Evolutionary conservation across 92 coral and sea anemone genomes (phyloP).

Genomic region (Porites divaricata): DNA sequence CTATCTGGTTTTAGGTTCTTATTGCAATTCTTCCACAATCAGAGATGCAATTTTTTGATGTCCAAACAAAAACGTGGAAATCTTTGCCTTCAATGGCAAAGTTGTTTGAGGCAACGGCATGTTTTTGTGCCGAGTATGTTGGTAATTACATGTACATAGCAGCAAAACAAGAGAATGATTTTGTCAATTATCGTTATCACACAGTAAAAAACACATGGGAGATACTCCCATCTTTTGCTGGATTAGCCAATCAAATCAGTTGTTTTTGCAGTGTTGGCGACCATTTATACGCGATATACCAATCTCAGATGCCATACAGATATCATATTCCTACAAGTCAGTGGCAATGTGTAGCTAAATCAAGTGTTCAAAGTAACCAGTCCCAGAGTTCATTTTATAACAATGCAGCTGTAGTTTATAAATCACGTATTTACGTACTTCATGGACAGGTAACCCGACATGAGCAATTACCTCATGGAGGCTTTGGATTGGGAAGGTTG

Average conservation of each 20-base stretch:
- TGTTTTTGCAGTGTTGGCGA: background rate
- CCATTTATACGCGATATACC: background rate
- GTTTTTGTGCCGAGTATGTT: background rate
- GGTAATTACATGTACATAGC: slow-evolving; percentile 20
- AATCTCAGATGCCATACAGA: slow-evolving; percentile 3
- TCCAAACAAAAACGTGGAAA: background rate
- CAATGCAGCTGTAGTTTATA: background rate
- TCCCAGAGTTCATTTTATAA: background rate
- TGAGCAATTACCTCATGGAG: no score
- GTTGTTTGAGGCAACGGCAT: background rate
- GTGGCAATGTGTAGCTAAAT: slow-evolving; percentile 14
- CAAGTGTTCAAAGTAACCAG: background rate
- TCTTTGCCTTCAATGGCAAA: background rate
- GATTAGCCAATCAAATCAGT: background rate
- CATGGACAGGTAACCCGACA: no score
- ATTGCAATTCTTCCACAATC: background rate
- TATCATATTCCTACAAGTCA: slow-evolving; percentile 3
- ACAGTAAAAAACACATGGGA: background rate
- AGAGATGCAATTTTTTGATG: background rate
- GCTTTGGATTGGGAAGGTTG: no score
- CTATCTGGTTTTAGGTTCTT: background rate
- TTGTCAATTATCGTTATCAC: slow-evolving; percentile 2
- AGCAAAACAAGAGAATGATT: background rate
- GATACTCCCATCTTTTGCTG: background rate
- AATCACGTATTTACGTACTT: background rate